A percentile compares a stretch with the other conserved stretches of the same genome.
Evolutionary conservation across 2,888 invertebrate species (phyloP).

Genomic region (Pseudococcus jackbeardsleyi): DNA sequence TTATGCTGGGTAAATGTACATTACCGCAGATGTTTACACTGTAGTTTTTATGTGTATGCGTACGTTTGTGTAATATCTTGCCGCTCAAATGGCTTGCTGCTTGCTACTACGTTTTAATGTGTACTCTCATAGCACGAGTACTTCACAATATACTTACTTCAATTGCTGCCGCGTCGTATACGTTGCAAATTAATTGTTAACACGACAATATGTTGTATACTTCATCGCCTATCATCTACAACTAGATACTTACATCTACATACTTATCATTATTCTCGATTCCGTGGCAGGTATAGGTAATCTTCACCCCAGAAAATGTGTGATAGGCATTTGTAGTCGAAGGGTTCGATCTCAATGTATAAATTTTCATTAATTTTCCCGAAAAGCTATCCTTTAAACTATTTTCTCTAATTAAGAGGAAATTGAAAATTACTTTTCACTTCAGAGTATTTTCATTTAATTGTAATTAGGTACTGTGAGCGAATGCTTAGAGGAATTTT

Average conservation of each 20-base stretch:
- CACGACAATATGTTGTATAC: neutral
- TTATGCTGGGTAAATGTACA: conserved; percentile 30
- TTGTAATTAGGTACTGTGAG: too few species aligned
- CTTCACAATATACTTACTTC: neutral
- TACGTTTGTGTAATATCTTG: conserved; percentile 20
- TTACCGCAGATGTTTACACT: conserved; percentile 40
- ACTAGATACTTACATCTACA: too few species aligned
- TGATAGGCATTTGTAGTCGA: neutral
- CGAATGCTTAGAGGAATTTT: too few species aligned
- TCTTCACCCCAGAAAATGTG: too few species aligned
- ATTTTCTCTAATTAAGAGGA: too few species aligned
- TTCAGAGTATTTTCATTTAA: too few species aligned
- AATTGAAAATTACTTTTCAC: too few species aligned
- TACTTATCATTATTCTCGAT: too few species aligned
- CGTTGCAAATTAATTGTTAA: conserved; percentile 17
- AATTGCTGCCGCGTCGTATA: conserved; percentile 8
- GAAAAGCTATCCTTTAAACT: too few species aligned
- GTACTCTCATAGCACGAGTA: neutral
- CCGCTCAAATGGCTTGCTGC: conserved; percentile 20
- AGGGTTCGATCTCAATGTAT: neutral
- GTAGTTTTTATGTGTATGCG: neutral
- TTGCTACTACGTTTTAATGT: neutral
- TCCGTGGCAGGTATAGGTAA: too few species aligned
- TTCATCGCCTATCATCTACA: too few species aligned
- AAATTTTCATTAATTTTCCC: too few species aligned